A percentile compares a stretch with the other conserved stretches of the same genome.
phyloP scores from a whole-genome alignment of 2,113 vertebrate species.

The Syngnathus typhle region DNA sequence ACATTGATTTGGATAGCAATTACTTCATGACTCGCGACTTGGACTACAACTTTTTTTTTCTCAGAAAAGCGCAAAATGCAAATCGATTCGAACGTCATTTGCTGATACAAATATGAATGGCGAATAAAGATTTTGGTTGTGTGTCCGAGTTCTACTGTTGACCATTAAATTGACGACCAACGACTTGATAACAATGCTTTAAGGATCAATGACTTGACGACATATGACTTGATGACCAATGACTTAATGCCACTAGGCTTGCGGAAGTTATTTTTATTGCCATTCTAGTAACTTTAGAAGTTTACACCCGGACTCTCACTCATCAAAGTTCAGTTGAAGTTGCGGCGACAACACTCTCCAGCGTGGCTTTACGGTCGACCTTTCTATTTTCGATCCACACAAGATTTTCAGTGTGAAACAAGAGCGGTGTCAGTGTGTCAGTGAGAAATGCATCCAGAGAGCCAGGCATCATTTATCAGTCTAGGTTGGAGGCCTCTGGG shows the following conservation, averaged over 20 bases:
- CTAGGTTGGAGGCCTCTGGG: conserved; percentile 42
- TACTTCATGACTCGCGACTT: too few species aligned
- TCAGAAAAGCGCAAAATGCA: too few species aligned
- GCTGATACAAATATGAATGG: too few species aligned
- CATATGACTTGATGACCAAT: background rate
- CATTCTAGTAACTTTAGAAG: background rate
- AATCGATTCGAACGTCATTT: too few species aligned
- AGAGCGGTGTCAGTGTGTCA: conserved; percentile 55
- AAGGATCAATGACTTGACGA: background rate
- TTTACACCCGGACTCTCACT: background rate
- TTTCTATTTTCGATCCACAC: conserved; percentile 36
- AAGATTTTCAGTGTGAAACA: conserved; percentile 50
- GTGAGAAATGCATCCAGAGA: conserved; percentile 40
- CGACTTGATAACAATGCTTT: background rate
- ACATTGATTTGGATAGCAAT: too few species aligned
- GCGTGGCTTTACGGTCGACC: background rate
- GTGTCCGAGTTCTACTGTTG: background rate
- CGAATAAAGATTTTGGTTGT: too few species aligned
- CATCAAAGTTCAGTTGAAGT: background rate
- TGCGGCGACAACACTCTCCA: background rate
- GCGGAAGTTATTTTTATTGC: background rate
- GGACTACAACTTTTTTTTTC: too few species aligned
- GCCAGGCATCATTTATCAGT: conserved; percentile 60
- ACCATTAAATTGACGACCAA: background rate
- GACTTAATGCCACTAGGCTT: background rate